Percentiles rank a stretch among this genome's conserved stretches.
Evolutionary conservation across 2,113 vertebrate genomes (phyloP).

Genomic region (Psephotus haematonotus): DNA sequence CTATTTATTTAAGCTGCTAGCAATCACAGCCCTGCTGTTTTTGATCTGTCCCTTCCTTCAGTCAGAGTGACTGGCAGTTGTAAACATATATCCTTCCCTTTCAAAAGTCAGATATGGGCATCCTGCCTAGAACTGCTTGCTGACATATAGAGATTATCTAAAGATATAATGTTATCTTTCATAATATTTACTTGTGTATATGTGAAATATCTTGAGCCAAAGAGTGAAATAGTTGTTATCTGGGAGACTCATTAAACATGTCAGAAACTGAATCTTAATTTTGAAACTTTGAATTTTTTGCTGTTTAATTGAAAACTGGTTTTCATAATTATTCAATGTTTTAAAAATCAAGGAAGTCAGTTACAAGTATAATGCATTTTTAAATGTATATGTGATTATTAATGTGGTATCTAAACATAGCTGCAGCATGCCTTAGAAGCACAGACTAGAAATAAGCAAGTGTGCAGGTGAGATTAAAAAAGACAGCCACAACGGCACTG

Average conservation of each 20-base stretch:
- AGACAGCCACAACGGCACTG: not conserved
- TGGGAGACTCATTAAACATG: not conserved
- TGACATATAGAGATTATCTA: conserved; percentile 53
- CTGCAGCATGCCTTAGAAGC: not conserved
- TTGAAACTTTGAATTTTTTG: not conserved
- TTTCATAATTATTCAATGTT: not conserved
- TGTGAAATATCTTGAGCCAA: not conserved
- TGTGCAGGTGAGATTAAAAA: not conserved
- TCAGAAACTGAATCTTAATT: not conserved
- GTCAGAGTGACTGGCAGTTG: conserved; percentile 5
- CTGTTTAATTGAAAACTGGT: not conserved
- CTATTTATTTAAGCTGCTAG: conserved; percentile 46
- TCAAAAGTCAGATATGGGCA: conserved; percentile 21
- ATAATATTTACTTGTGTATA: conserved; percentile 25
- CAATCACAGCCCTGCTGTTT: conserved; percentile 27
- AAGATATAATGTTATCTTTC: not conserved
- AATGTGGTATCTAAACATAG: not conserved
- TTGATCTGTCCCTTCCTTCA: not conserved
- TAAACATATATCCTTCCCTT: conserved; percentile 23
- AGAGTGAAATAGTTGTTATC: not conserved
- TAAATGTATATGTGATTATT: not conserved
- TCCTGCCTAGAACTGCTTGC: not conserved
- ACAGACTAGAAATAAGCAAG: not conserved
- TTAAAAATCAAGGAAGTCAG: not conserved
- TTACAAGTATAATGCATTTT: not conserved